Evolutionary conservation across 2,888 invertebrate species (phyloP), one percentile per base, ranked within the genome.

Genomic region (Palloptera scutellata): DNA sequence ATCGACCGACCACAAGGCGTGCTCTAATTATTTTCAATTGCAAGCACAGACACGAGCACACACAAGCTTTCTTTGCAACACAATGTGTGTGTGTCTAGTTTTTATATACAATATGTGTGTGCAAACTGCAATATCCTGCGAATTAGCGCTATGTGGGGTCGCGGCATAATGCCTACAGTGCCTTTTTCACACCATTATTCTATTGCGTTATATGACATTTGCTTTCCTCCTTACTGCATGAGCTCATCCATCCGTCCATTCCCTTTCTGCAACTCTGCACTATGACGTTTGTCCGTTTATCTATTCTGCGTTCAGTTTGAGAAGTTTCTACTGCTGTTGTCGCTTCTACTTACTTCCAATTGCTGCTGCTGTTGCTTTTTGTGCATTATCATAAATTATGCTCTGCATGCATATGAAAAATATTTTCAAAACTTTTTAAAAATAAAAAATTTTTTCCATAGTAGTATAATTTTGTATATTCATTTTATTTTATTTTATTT

Each of bases 301-400:
- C 54, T 58, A 62, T 55, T 62, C 59, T 53, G 51, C 59, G 42
- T 42, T 67, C 48, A 43, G 30, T 30, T 30, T 30, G 30, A 15
- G 17, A 43, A 15, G n/a, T 30, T 45, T 17, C 30, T 54, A 17
- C 42, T 40, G 1, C 20, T 52, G 41, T 61, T 40, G 19, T 61
- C 53, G 54, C 45, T 58, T 51, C 60, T 66, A 19, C 30, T 30
- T 66, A 19, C 30, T 30, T 30, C 30, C 30, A 30, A 30, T 52
- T 52, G 9, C 10, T 15, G 10, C 10, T 19, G 66, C 30, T 61
- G 59, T 41, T 55, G 53, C 42, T 62, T 51, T 68, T 73, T 74
- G 71, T 75, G 76, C 75, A 77, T 77, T 74, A 76, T 75, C 79
- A 77, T 82, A 80, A 81, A 81, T 81, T 75, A 75, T 68, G 74